phyloP scores from a whole-genome alignment of 1,140 invertebrate species.

The Berghia stephanieae region DNA sequence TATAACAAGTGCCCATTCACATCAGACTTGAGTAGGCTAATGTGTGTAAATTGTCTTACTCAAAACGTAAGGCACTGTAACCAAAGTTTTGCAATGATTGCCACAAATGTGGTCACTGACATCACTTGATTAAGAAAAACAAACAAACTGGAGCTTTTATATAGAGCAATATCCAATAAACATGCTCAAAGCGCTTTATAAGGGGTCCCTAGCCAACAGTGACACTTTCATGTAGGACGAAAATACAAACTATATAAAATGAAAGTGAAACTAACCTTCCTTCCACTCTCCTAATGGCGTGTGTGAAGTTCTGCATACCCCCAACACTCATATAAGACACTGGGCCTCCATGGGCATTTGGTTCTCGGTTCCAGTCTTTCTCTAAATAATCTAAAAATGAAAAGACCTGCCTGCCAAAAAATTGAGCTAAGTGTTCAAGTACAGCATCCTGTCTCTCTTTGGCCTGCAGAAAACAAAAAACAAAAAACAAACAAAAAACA shows the following conservation, averaged over 20 bases:
- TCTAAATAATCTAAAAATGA: constrained; percentile 62
- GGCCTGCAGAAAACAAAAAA: constrained; percentile 35
- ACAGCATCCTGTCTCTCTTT: constrained; percentile 56
- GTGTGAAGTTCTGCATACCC: constrained; percentile 54
- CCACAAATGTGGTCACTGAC: too few relatives aligned
- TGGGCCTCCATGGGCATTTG: constrained; percentile 62
- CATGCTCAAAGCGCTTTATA: too few relatives aligned
- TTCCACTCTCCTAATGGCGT: constrained; percentile 55
- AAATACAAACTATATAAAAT: neutral
- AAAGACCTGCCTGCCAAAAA: constrained; percentile 60
- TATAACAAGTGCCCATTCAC: too few relatives aligned
- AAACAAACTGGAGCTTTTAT: too few relatives aligned
- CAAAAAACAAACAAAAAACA: neutral
- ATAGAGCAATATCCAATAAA: too few relatives aligned
- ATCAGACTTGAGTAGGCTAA: too few relatives aligned
- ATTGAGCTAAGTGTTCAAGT: constrained; percentile 59
- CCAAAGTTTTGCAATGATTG: too few relatives aligned
- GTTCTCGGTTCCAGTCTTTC: constrained; percentile 64
- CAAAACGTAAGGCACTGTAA: too few relatives aligned
- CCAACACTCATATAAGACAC: constrained; percentile 58
- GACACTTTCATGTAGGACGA: neutral
- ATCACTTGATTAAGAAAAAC: too few relatives aligned
- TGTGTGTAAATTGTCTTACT: too few relatives aligned
- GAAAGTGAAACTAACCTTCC: constrained; percentile 45
- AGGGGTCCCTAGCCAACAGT: too few relatives aligned